Base-by-base conservation (phyloP, 1,140 invertebrate genomes). In the Drosophila mayri region DNA sequence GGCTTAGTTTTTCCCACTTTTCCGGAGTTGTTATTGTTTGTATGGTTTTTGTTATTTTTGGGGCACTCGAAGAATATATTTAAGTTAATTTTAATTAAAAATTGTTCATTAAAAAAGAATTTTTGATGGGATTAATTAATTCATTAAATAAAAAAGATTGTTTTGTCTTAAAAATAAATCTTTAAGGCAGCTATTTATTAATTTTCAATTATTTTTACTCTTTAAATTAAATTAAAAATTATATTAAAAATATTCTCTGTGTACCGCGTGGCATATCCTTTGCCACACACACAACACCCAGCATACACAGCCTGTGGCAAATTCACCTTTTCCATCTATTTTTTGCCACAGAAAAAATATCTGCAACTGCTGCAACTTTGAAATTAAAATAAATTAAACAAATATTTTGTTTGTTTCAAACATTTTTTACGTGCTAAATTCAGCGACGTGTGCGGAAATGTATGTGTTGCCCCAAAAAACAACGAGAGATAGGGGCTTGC, bases 381-480 rank as follows among this genome's bases (percentile, higher is more conserved):
- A 87, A 87, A 87, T 87, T 87, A 87, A 87, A 87, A 87, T 87
- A 87, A 87, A 87, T 87, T 87, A 87, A 87, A 87, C 84, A 87
- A 87, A 87, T 87, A 87, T 83, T 87, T 88, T 88, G 84, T 88
- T 87, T 77, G 83, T 87, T 87, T 70, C 71, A 79, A 87, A 88
- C 68, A 72, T 49, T 72, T 72, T 87, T 88, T 83, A 87, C 83
- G 83, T 83, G 84, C 76, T 67, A 72, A 83, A 83, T 77, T 59
- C 81, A 64, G 52, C 72, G 72, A 67, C 70, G 75, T 64, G 67
- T 76, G 66, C 79, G 52, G 79, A 83, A 83, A 79, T 50, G 25
- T 49, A 14, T 47, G 22, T 30, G 66, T 58, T 58, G 59, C 66
- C 71, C 67, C 64, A 50, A 71, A 76, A 76, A 81, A 67, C 18